Evolutionary conservation across 2,888 invertebrate genomes (phyloP).

Genomic region (Digitonthophagus gazella): DNA sequence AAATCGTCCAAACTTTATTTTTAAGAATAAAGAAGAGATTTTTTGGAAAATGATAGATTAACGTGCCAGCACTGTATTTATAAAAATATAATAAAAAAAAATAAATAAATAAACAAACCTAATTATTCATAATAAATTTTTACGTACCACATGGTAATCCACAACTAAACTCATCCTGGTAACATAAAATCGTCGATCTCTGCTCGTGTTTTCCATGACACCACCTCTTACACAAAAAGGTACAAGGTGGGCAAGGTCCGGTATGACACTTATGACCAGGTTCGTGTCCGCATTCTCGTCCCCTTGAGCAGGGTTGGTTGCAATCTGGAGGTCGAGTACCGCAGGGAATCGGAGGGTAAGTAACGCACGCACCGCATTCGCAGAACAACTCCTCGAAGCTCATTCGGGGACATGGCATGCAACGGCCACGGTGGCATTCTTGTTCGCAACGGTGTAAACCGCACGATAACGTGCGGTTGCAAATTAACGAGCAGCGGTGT

Average conservation of each 20-base stretch:
- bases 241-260: conserved; percentile 78
- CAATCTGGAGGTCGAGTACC: conserved; percentile 86
- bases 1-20: no score
- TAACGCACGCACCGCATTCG: conserved; percentile 82
- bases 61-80: no score
- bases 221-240: conserved; percentile 78
- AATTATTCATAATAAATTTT: neutral
- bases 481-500: conserved; percentile 81
- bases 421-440: conserved; percentile 86
- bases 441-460: conserved; percentile 86
- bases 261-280: conserved; percentile 84
- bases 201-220: conserved; percentile 63
- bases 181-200: conserved; percentile 85
- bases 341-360: conserved; percentile 90
- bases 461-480: conserved; percentile 80
- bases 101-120: neutral
- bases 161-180: conserved; percentile 84
- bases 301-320: conserved; percentile 68
- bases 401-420: conserved; percentile 73
- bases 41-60: no score
- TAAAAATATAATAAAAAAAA: no score
- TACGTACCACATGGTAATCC: conserved; percentile 76
- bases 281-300: conserved; percentile 77
- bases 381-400: conserved; percentile 88
- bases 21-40: no score